Evolutionary conservation across 2,113 vertebrate species (phyloP), one percentile per base, ranked within the genome.

Genomic region (Charadrius vociferus): DNA sequence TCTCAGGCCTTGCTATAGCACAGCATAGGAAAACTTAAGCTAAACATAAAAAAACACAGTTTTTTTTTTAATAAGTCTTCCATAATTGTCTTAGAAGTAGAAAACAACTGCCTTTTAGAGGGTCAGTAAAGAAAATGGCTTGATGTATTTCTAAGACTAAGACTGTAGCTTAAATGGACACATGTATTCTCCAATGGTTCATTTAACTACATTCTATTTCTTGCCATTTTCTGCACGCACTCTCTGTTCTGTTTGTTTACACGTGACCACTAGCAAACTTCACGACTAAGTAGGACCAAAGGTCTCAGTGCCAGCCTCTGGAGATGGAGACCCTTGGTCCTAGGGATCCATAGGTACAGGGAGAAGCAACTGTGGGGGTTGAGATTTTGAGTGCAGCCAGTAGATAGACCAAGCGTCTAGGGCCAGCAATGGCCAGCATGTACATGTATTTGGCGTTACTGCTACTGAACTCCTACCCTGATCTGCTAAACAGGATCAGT

Each of bases 351-450:
- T 1, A 73, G n/a, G 43, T 63, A 49, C 22, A 73, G 6, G 17
- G 53, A 75, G 32, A 26, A 75, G 30, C 56, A 66, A 1, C n/a
- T 13, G 1, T 3, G 0, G 2, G 4, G 18, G 5, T 21, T 52
- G 47, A 58, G 58, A 77, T 63, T 81, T 41, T 67, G 47, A 39
- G 12, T 32, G 41, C 36, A 81, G 36, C 16, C 55, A 71, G 43
- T 34, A 67, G 66, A 56, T 1, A 71, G 36, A 58, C 8, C 0
- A 3, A 49, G 22, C 6, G 24, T 26, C 32, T 6, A 55, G 15
- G 24, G 50, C 24, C 50, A 75, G 59, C n/a, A n/a, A 34, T 7
- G 73, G 45, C 43, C 55, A 79, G 13, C 18, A 59, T 1, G 12
- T 37, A 29, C 65, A 49, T 8, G 9, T 18, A n/a, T 53, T 8